Base-by-base conservation (phyloP, 2,888 invertebrate species). In the Linnaemya vulpina region DNA sequence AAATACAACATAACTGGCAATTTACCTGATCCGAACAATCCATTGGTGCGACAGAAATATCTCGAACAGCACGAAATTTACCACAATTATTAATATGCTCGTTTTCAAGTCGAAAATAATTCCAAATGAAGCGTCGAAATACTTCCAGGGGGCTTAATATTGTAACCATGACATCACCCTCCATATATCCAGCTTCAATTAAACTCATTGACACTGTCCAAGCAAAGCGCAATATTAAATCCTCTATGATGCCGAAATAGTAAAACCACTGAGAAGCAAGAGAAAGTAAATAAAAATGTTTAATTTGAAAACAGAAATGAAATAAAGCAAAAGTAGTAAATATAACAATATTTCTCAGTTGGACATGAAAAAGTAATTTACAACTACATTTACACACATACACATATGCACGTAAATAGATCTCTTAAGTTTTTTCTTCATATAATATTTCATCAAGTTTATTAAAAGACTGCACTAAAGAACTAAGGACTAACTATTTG, bases 1-100 rank as follows among this genome's bases (percentile, higher is more conserved):
- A 63, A 40, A 38, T 11, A n/a, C 13, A 2, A 25, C 5, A 38
- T 20, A 13, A 13, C 11, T 55, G 65, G 46, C 30, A 67, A 53
- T 58, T 22, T 86, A 92, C 94, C 91, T 96, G 96, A 92, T 96
- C 96, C 13, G 95, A 95, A 63, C 96, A 95, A 89, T 96, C 95
- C 87, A 96, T 94, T 8, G 96, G 96, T 5, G 96, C 96, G 11
- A 96, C 95, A 1, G 96, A 96, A 86, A 97, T 97, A 91, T 97
- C 97, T 65, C 97, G 93, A 0, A 97, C 97, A 10, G 97, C 97
- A 91, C 97, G 94, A 93, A 97, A 97, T 92, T 95, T 95, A 93
- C 97, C 97, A 92, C 97, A 97, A 92, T 97, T 97, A 92, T 97
- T 97, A 83, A 97, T 93, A 91, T 97, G 97, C 90, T 97, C 97